Conservation (phyloP, 64 coral and sea anemone genomes). For the Stylophora pistillata region DNA sequence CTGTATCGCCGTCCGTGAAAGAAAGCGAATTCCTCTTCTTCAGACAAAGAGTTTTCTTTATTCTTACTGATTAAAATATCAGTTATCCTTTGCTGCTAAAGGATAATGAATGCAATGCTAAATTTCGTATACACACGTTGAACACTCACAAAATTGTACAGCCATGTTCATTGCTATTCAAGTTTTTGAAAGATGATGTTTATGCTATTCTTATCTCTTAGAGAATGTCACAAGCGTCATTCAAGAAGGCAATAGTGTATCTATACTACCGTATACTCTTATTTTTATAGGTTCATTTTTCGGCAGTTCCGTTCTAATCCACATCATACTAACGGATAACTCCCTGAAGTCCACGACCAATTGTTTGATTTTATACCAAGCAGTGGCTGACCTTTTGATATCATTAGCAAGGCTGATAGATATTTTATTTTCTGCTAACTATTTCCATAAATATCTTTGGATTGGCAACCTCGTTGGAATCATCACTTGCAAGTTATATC, state of each 20-base stretch:
- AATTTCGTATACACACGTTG: background rate
- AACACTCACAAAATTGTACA: background rate
- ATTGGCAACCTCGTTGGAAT: background rate
- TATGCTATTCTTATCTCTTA: background rate
- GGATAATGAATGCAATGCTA: too few relatives aligned
- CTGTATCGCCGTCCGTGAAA: too few relatives aligned
- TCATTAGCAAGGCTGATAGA: background rate
- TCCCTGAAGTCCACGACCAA: background rate
- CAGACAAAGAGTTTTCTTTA: too few relatives aligned
- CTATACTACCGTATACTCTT: background rate
- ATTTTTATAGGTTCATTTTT: background rate
- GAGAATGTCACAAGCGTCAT: background rate
- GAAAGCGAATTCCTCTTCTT: too few relatives aligned
- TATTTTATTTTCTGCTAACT: background rate
- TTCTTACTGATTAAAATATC: too few relatives aligned
- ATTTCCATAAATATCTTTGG: too few relatives aligned
- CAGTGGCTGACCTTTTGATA: background rate
- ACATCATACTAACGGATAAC: background rate
- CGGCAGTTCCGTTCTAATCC: background rate
- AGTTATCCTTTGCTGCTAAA: too few relatives aligned
- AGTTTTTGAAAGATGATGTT: background rate
- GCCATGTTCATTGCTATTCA: background rate
- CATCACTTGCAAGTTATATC: background rate
- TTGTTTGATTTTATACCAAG: constrained; percentile 15
- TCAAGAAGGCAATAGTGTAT: background rate